Base-by-base conservation (phyloP, 2,113 vertebrate species). In the Machaerirhynchus nigripectus region DNA sequence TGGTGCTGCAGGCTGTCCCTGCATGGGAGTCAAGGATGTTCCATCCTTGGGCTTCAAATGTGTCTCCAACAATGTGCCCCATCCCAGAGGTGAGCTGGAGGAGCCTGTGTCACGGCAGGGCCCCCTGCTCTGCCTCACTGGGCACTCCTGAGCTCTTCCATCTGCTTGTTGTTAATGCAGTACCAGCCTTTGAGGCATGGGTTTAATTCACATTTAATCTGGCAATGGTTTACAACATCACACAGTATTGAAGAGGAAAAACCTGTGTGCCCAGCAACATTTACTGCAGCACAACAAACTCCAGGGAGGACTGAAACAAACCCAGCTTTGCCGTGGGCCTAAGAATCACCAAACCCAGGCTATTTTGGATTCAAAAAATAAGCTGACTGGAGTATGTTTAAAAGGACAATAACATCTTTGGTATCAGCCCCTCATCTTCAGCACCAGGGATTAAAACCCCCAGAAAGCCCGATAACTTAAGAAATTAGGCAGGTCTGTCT, bases 181-280 rank as follows among this genome's bases (percentile, higher is more conserved):
- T 20, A 52, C 6, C n/a, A 95, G 55, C 74, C 74, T 73, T 37
- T 39, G 37, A 68, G 65, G 40, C 44, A 52, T 71, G 49, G 55
- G 33, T 87, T 49, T 71, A 68, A 79, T 79, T 91, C 89, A 89
- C 81, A 65, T 91, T 94, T 91, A 76, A 93, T 89, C 65, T 78
- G 81, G 31, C 50, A 64, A 31, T 17, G n/a, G 28, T 83, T 87
- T 87, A 91, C 56, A 84, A 8, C 56, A 55, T 84, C 63, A 69
- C 69, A 84, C 28, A 55, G 31, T 10, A 44, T 3, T 47, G 78
- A 71, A 64, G 70, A 89, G 84, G 80, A 61, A 90, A 89, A 65
- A 59, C 40, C 77, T 40, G 15, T 5, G n/a, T 69, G 61, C 40
- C 39, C 53, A 37, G 50, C 35, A 73, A n/a, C 10, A 10, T 65